Percentiles rank a stretch among this genome's conserved stretches.
phyloP scores from a whole-genome alignment of 2,113 vertebrate genomes.

The Gnathochromis pfefferi region DNA sequence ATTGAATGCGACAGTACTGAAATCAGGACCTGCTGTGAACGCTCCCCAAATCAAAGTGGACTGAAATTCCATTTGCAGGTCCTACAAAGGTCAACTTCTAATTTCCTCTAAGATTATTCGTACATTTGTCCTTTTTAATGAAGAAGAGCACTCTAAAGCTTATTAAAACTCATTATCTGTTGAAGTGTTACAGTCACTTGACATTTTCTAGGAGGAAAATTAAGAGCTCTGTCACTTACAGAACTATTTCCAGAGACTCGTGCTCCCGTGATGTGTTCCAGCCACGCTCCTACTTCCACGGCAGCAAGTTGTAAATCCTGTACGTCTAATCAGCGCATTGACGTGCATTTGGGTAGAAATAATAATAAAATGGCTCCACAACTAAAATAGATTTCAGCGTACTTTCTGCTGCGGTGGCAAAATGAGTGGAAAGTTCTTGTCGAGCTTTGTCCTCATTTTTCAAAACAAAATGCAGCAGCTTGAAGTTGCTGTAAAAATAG shows the following conservation, averaged over 20 bases:
- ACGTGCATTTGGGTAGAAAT: slow-evolving; percentile 16
- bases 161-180: neutral
- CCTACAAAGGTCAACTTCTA: neutral
- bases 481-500: neutral
- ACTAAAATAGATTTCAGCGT: neutral
- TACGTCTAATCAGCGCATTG: neutral
- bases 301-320: neutral
- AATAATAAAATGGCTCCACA: neutral
- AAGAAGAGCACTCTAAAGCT: neutral
- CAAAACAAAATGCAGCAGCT: neutral
- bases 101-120: neutral
- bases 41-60: neutral
- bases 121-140: neutral
- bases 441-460: neutral
- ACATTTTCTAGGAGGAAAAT: neutral
- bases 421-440: neutral
- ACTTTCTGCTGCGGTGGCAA: neutral
- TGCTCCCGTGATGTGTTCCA: neutral
- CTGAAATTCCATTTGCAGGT: neutral
- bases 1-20: neutral
- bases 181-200: neutral
- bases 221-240: neutral
- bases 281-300: rapidly evolving
- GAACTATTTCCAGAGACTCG: neutral
- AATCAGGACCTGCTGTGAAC: neutral